Conservation (phyloP, 2,113 vertebrate genomes). For the Meleagris gallopavo region DNA sequence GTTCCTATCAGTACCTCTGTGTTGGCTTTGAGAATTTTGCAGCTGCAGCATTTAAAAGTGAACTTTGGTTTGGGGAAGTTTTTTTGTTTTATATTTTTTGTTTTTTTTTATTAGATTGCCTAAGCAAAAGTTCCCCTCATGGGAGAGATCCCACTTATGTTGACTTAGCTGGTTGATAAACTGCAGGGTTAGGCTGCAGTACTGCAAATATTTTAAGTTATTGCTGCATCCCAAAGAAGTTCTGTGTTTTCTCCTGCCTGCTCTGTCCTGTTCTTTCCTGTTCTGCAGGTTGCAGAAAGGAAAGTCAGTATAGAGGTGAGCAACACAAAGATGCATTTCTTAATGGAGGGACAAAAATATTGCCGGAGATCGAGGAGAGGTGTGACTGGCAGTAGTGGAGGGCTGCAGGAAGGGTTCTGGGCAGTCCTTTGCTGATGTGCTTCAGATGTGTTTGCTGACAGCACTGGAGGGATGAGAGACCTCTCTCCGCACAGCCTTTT, state of each 20-base stretch:
- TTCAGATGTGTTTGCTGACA: background rate
- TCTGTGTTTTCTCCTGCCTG: background rate
- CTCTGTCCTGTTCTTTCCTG: background rate
- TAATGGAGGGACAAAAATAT: background rate
- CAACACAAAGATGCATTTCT: background rate
- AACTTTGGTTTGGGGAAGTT: background rate
- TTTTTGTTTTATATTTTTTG: background rate
- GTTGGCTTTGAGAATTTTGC: slow-evolving; percentile 4
- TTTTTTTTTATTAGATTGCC: background rate
- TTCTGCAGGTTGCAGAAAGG: background rate
- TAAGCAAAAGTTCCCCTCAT: background rate
- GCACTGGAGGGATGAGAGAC: background rate
- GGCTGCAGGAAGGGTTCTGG: background rate
- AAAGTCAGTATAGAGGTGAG: background rate
- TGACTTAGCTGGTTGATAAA: background rate
- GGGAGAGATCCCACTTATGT: background rate
- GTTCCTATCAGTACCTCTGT: background rate
- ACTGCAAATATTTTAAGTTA: background rate
- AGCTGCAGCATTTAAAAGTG: background rate
- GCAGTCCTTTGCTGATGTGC: background rate
- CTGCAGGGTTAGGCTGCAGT: background rate
- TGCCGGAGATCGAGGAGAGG: background rate
- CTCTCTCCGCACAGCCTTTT: background rate
- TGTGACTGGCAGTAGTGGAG: background rate
- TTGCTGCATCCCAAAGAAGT: background rate